Conservation (phyloP, 2,797 vertebrate genomes). For the Rachycentron canadum region DNA sequence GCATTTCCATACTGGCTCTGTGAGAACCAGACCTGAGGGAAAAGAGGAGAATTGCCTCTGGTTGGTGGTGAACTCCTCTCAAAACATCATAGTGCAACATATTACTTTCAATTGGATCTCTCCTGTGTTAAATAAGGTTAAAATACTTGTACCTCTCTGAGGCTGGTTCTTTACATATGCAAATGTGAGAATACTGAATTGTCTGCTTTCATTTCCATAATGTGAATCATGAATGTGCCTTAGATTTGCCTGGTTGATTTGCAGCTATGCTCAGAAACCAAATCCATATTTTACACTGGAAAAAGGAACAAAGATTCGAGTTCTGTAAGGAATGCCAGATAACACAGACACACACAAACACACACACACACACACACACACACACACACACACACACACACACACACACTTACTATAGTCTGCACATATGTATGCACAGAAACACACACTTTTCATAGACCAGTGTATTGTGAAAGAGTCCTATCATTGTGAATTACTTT, state of each 20-base stretch:
- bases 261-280: slow-evolving; percentile 63
- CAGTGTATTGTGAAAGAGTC: slow-evolving; percentile 59
- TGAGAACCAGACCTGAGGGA: slow-evolving; percentile 69
- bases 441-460: slow-evolving; percentile 36
- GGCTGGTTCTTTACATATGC: slow-evolving; percentile 75
- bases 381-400: slow-evolving; percentile 10
- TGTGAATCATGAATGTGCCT: slow-evolving; percentile 70
- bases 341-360: slow-evolving; percentile 32
- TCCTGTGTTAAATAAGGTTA: slow-evolving; percentile 71
- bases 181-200: slow-evolving; percentile 65
- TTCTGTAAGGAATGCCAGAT: slow-evolving; percentile 50
- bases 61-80: slow-evolving; percentile 46
- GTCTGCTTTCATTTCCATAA: slow-evolving; percentile 77
- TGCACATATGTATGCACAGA: slow-evolving; percentile 6
- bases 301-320: slow-evolving; percentile 61
- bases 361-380: too few relatives aligned
- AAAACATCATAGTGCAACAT: slow-evolving; percentile 63
- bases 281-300: slow-evolving; percentile 72
- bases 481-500: slow-evolving; percentile 72
- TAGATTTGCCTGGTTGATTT: slow-evolving; percentile 75
- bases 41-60: slow-evolving; percentile 33
- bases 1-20: slow-evolving; percentile 73
- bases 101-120: slow-evolving; percentile 64
- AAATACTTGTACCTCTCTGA: slow-evolving; percentile 68
- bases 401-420: not conserved